These are phyloP conservation scores for Erebia palarica DNA, from an alignment of 2,888 invertebrate genomes.

Conservation along the genomic window DNA sequence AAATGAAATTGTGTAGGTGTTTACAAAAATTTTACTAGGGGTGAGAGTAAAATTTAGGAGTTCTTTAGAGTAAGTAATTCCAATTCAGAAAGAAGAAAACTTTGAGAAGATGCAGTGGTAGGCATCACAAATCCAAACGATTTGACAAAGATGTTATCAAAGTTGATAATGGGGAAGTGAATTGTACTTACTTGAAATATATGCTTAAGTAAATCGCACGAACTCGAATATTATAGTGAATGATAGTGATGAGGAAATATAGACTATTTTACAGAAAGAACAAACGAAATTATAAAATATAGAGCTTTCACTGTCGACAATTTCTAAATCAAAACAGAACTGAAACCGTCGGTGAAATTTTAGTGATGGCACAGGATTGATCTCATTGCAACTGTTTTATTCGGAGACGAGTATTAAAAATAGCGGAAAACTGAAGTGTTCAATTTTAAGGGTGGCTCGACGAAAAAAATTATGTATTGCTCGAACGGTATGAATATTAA, in stretches of 20 bases:
- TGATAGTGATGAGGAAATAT: too few species aligned
- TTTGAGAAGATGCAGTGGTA: not conserved
- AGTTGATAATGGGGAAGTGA: not conserved
- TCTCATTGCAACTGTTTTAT: slow-evolving; percentile 51
- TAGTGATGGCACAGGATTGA: slow-evolving; percentile 68
- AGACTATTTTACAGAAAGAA: not conserved
- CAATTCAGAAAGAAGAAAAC: not conserved
- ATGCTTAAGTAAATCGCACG: not conserved
- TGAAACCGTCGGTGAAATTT: slow-evolving; percentile 60
- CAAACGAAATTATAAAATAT: not conserved
- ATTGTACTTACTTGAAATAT: not conserved
- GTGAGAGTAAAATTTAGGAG: too few species aligned
- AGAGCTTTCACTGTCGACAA: not conserved
- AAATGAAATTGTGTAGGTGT: not conserved
- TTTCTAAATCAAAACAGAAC: slow-evolving; percentile 21
- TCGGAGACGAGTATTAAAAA: slow-evolving; percentile 30
- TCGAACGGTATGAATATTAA: slow-evolving; percentile 56
- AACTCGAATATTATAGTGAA: too few species aligned
- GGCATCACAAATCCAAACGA: not conserved
- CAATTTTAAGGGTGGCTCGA: slow-evolving; percentile 49
- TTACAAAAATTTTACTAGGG: not conserved
- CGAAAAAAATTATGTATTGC: slow-evolving; percentile 41
- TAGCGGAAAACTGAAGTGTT: slow-evolving; percentile 18
- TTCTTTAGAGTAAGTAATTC: too few species aligned
- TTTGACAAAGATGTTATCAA: not conserved